Percentiles rank a stretch among this genome's conserved stretches.
These are phyloP conservation scores for Apis laboriosa DNA, from an alignment of 1,140 invertebrate genomes.

Conservation along the genomic window DNA sequence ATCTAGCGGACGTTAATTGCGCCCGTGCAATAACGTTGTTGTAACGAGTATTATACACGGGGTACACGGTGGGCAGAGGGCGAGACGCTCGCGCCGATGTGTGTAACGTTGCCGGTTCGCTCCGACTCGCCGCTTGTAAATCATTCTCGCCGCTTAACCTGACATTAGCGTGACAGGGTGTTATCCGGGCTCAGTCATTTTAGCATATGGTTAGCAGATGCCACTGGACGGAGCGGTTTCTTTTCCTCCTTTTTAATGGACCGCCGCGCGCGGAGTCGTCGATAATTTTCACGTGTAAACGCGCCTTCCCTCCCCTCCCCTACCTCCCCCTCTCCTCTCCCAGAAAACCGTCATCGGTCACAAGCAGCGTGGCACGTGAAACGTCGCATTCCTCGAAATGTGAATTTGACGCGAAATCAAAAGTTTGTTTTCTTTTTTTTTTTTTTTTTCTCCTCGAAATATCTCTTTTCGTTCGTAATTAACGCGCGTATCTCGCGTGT, in stretches of 20 bases:
- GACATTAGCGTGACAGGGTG: slow-evolving; percentile 68
- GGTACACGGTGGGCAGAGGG: not conserved
- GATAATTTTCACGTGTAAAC: slow-evolving; percentile 58
- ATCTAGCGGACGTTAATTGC: slow-evolving; percentile 53
- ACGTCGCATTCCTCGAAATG: no score
- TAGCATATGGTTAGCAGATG: slow-evolving; percentile 69
- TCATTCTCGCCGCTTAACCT: slow-evolving; percentile 69
- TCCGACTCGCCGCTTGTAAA: slow-evolving; percentile 64
- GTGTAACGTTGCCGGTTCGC: slow-evolving; percentile 38
- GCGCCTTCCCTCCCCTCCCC: not conserved
- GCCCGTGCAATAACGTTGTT: slow-evolving; percentile 47
- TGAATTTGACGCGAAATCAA: no score
- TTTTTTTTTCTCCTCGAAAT: no score
- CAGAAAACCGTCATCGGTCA: slow-evolving; percentile 1
- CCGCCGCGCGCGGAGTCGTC: slow-evolving; percentile 15
- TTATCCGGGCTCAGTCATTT: slow-evolving; percentile 58
- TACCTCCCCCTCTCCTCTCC: not conserved
- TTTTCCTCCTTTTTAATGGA: slow-evolving; percentile 56
- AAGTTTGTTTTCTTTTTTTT: no score
- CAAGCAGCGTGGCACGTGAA: no score
- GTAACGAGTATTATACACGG: slow-evolving; percentile 36
- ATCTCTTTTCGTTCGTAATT: no score
- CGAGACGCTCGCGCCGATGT: no score
- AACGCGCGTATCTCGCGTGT: no score
- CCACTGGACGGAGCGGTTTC: slow-evolving; percentile 44